These are phyloP conservation scores for Daphoenositta chrysoptera DNA, from an alignment of 2,113 vertebrate genomes.

Conservation along the genomic window DNA sequence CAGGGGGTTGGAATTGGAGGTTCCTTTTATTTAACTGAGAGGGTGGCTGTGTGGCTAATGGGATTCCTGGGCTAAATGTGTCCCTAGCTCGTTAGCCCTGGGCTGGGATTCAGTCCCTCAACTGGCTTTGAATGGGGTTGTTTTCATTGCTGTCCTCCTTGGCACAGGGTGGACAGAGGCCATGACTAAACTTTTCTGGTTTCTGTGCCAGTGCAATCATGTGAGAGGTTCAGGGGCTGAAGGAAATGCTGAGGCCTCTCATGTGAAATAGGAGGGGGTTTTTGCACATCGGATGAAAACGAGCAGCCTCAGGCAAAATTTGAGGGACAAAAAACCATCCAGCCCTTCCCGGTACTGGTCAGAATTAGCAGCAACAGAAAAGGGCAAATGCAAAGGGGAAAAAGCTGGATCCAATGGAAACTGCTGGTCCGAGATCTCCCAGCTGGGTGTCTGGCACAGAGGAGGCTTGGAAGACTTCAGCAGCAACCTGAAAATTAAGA, in stretches of 20 bases:
- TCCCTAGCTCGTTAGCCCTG: neutral
- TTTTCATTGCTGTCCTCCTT: constrained; percentile 8
- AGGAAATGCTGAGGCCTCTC: neutral
- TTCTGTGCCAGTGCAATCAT: neutral
- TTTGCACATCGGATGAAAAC: neutral
- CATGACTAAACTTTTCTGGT: constrained; percentile 35
- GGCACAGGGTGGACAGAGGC: neutral
- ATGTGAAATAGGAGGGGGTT: neutral
- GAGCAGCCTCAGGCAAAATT: neutral
- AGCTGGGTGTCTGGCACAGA: neutral
- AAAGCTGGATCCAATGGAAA: neutral
- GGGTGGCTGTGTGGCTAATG: neutral
- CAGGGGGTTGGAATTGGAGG: neutral
- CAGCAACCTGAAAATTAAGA: neutral
- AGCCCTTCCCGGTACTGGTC: neutral
- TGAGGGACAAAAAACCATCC: neutral
- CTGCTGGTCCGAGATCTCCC: neutral
- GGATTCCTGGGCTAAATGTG: neutral
- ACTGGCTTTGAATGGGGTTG: neutral
- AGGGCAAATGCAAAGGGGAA: neutral
- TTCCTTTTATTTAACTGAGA: neutral
- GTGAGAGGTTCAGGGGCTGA: neutral
- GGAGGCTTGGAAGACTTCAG: neutral
- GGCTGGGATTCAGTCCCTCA: neutral
- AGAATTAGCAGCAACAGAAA: neutral